These are phyloP conservation scores for Anoplolepis gracilipes DNA, from an alignment of 1,140 invertebrate species.

Conservation along the genomic window DNA sequence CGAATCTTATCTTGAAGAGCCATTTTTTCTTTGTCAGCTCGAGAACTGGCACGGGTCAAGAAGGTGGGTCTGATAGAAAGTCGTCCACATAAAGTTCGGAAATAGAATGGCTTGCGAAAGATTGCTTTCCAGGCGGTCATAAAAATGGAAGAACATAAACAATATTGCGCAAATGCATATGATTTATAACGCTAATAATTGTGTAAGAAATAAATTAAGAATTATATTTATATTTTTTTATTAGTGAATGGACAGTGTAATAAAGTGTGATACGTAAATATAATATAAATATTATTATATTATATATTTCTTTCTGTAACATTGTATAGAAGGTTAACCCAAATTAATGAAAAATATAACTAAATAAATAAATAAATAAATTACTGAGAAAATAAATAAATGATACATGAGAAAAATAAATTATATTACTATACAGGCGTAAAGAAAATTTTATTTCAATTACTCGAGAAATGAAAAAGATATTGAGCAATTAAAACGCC, in stretches of 20 bases:
- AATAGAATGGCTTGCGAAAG: slow-evolving; percentile 49
- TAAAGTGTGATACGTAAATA: too few species aligned
- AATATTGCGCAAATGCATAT: background rate
- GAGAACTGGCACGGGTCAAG: slow-evolving; percentile 9
- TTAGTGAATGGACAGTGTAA: background rate
- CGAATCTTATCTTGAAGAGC: slow-evolving; percentile 3
- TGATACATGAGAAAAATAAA: background rate
- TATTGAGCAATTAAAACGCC: background rate
- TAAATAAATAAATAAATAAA: background rate
- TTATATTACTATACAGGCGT: background rate
- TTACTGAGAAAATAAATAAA: too few species aligned
- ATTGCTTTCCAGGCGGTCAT: background rate
- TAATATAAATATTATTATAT: too few species aligned
- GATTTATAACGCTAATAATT: background rate
- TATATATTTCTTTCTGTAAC: background rate
- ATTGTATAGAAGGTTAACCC: background rate
- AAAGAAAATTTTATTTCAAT: background rate
- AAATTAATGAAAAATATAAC: background rate
- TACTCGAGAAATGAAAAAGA: background rate
- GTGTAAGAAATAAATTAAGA: background rate
- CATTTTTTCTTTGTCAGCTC: slow-evolving; percentile 34
- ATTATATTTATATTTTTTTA: background rate
- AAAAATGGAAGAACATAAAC: slow-evolving; percentile 33
- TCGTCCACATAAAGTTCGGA: slow-evolving; percentile 53
- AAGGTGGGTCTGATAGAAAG: slow-evolving; percentile 44